phyloP scores from a whole-genome alignment of 2,888 invertebrate genomes.

The Caenorhabditis macrosperma region DNA sequence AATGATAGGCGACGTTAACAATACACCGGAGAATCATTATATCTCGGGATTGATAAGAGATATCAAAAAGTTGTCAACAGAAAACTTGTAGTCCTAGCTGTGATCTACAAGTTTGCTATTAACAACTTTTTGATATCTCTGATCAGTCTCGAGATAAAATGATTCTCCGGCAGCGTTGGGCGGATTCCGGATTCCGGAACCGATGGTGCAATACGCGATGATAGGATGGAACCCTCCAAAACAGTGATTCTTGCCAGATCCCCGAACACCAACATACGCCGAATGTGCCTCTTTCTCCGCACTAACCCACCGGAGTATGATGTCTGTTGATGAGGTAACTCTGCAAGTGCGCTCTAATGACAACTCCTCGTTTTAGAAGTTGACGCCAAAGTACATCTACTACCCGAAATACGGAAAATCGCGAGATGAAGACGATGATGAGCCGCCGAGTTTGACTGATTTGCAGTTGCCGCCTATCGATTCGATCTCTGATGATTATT shows the following conservation, averaged over 20 bases:
- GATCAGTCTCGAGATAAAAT: too few species aligned
- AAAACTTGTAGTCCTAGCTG: too few species aligned
- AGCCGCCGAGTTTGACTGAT: slow-evolving; percentile 51
- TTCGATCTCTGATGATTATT: slow-evolving; percentile 41
- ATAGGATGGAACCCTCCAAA: too few species aligned
- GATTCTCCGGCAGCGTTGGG: too few species aligned
- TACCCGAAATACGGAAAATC: slow-evolving; percentile 54
- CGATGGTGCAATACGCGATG: too few species aligned
- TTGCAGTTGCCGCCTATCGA: slow-evolving; percentile 55
- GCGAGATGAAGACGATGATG: slow-evolving; percentile 37
- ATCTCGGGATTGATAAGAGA: too few species aligned
- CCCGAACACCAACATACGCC: slow-evolving; percentile 45
- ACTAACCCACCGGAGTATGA: slow-evolving; percentile 57
- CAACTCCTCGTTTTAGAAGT: slow-evolving; percentile 27
- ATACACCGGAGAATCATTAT: too few species aligned
- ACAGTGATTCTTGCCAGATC: slow-evolving; percentile 9
- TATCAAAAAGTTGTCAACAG: too few species aligned
- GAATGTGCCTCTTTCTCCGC: slow-evolving; percentile 47
- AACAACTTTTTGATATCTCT: too few species aligned
- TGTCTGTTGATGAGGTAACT: slow-evolving; percentile 57
- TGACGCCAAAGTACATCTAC: slow-evolving; percentile 53
- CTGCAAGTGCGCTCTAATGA: neutral
- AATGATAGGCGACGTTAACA: too few species aligned
- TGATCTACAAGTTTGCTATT: too few species aligned
- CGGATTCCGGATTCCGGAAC: too few species aligned